Base-by-base conservation (phyloP, 1,140 invertebrate genomes). In the Scaptomyza graminum region DNA sequence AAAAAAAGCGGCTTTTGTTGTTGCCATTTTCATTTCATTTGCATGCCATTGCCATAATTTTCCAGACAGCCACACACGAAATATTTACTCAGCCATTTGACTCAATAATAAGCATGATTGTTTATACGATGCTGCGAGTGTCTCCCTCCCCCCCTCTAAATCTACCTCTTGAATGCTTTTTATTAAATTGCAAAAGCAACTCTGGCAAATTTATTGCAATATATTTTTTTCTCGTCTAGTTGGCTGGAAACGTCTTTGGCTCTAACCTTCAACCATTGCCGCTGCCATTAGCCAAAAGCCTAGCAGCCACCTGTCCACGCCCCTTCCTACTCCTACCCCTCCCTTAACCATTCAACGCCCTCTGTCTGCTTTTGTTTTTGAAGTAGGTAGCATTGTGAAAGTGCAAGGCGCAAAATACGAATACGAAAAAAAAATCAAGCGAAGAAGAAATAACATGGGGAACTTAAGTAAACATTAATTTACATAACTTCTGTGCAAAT, bases 381-480 rank as follows among this genome's bases (percentile, higher is more conserved):
- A 88, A 84, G 85, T 83, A 79, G 83, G 68, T 78, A 89, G 77
- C 79, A 89, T 81, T 87, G 59, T 59, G 84, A 79, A 88, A 83
- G 76, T 83, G 84, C 75, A 88, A 84, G 68, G 65, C 60, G 51
- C 67, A 80, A 69, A 65, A 64, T 52, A 39, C 49, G 62, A 81
- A 69, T 72, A 62, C 13, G 39, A 46, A 71, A 72, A 41, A 52
- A 59, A 70, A 62, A n/a, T 44, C 66, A 66, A 64, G 51, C 50
- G 75, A 79, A 90, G 75, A 79, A 90, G 85, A 88, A 89, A 90
- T 88, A 87, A 87, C 82, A 87, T 87, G 82, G 82, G 75, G 83
- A 91, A 89, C 90, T 91, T 91, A 91, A 91, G 87, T 89, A 91
- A 91, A 91, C 90, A 91, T 91, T 91, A 90, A 91, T 91, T 91